These are phyloP conservation scores for Cliona cf. orientalis DNA, from an alignment of 37 sponge, comb jelly and placozoan genomes.

Conservation along the genomic window DNA sequence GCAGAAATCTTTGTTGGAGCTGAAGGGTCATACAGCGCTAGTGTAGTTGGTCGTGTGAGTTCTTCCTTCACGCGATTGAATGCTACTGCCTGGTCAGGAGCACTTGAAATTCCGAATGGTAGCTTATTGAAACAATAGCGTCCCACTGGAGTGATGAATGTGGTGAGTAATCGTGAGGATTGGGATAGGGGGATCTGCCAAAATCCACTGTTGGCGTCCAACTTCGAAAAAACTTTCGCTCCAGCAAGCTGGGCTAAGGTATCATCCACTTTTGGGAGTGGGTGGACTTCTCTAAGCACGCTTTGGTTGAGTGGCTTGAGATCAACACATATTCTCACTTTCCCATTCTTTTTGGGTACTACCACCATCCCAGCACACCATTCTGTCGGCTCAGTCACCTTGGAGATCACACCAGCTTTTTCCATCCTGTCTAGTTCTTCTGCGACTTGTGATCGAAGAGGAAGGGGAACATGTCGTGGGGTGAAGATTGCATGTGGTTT, in stretches of 20 bases:
- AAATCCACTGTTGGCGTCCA: conserved; percentile 66
- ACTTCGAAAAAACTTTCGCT: conserved; percentile 47
- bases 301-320: too few species aligned
- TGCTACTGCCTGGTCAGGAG: conserved; percentile 19
- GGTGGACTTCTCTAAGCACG: conserved; percentile 53
- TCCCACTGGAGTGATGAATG: conserved; percentile 33
- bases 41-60: conserved; percentile 33
- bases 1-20: conserved; percentile 44
- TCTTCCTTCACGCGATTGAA: conserved; percentile 39
- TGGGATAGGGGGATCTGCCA: conserved; percentile 67
- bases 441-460: conserved; percentile 26
- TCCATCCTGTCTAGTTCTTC: too few species aligned
- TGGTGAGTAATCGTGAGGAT: too few species aligned
- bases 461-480: conserved; percentile 44
- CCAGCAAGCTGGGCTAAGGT: conserved; percentile 58
- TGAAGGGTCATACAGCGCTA: conserved; percentile 48
- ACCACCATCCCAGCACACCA: conserved; percentile 73
- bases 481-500: conserved; percentile 37
- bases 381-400: conserved; percentile 46
- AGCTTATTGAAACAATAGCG: not conserved
- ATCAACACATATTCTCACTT: conserved; percentile 61
- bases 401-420: conserved; percentile 47
- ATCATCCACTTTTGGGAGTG: conserved; percentile 64
- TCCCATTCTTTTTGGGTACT: conserved; percentile 25
- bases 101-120: too few species aligned